Conservation (phyloP, 2,888 invertebrate genomes). For the Sarcophaga variegata region DNA sequence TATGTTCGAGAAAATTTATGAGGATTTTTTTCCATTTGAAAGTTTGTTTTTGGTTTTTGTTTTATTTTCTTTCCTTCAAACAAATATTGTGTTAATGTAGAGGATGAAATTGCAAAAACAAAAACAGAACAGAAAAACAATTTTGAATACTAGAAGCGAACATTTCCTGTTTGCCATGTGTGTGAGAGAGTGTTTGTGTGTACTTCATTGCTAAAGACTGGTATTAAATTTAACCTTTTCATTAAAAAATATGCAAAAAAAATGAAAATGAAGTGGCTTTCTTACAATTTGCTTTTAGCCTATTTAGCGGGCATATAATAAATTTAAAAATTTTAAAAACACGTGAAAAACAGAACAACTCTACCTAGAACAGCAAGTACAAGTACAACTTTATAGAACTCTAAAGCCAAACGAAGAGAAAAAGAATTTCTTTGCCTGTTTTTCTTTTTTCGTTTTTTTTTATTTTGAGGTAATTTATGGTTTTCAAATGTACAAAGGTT, state of each 20-base stretch:
- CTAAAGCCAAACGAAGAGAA: constrained; percentile 8
- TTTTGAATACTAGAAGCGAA: constrained; percentile 55
- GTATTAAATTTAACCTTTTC: constrained; percentile 68
- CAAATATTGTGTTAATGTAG: neutral
- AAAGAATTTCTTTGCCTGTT: neutral
- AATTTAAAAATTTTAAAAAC: constrained; percentile 59
- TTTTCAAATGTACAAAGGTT: constrained; percentile 60
- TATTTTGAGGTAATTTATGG: constrained; percentile 61
- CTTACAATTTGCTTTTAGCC: constrained; percentile 11
- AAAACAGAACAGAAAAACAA: constrained; percentile 12
- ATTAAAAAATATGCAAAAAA: constrained; percentile 13
- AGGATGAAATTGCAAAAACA: constrained; percentile 24
- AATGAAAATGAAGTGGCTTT: constrained; percentile 36
- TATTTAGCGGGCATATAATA: constrained; percentile 66
- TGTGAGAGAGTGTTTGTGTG: constrained; percentile 10
- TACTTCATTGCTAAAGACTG: constrained; percentile 38
- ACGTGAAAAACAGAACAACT: neutral
- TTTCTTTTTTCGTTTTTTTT: neutral
- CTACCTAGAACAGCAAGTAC: neutral
- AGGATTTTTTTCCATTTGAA: constrained; percentile 30
- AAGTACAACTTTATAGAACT: constrained; percentile 32
- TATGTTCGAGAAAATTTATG: constrained; percentile 55
- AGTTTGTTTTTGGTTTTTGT: constrained; percentile 15
- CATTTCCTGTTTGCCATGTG: constrained; percentile 66
- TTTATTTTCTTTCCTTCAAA: constrained; percentile 17